Base-by-base conservation (phyloP, 2,888 invertebrate species). In the Plusia festucae region DNA sequence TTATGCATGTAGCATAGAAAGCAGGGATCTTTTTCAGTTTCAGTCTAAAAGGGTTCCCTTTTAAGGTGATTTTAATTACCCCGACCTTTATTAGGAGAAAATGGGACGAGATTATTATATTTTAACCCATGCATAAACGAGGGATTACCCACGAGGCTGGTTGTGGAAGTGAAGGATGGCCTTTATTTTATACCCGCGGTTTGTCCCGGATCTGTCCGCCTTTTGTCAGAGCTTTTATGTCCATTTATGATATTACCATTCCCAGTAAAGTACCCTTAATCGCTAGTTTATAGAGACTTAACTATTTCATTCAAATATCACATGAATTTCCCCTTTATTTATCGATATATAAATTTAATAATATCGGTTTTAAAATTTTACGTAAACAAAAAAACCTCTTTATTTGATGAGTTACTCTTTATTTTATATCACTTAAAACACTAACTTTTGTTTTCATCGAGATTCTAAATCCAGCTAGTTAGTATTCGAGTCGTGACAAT, bases 81-180 rank as follows among this genome's bases (percentile, higher is more conserved):
- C 40, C 56, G 24, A 53, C 72, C 68, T 73, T 65, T 65, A 73
- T 72, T 77, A 77, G 52, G 56, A 61, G 67, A 73, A 77, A 77
- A 73, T 73, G 73, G 73, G 73, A 73, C 67, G 73, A 67, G 61
- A 77, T 77, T 73, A 77, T 73, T 77, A 73, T 60, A 73, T 73
- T 73, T 70, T 60, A 59, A 77, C 61, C 59, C 73, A 60, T 62
- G 62, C 56, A 60, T 73, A 56, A 62, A 73, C 67, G 51, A 62
- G 73, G 73, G 78, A 77, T 77, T 73, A 73, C 56, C n/a, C 44
- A 40, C 15, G 51, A 49, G 55, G 46, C 46, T 49, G 61, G 51
- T 57, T 60, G 34, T 16, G 55, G 40, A 32, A 65, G 20, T 18
- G 57, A 53, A 55, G 53, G 54, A 60, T 60, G 49, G 34, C 59